Conservation (phyloP, 2,113 vertebrate species). For the Pterocles orientalis region DNA sequence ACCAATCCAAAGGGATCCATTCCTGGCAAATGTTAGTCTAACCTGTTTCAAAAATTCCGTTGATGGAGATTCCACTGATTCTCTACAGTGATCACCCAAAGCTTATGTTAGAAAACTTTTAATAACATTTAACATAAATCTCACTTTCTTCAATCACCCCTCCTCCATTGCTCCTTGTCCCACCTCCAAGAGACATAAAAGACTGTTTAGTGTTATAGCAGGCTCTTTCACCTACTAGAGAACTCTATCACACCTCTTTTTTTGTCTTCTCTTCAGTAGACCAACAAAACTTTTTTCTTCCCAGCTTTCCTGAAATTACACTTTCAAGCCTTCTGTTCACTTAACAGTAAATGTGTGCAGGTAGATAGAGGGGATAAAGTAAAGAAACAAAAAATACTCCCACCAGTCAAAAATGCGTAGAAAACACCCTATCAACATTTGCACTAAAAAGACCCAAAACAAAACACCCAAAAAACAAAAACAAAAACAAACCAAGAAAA, state of each 20-base stretch:
- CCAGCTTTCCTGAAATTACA: background rate
- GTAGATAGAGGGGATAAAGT: background rate
- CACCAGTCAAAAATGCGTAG: background rate
- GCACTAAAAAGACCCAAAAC: background rate
- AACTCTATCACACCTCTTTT: background rate
- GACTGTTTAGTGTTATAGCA: background rate
- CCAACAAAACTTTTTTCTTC: background rate
- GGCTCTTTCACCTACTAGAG: background rate
- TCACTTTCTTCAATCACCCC: background rate
- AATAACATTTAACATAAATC: background rate
- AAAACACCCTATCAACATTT: background rate
- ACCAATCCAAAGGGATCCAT: background rate
- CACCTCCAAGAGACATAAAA: background rate
- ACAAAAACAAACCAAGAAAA: too few relatives aligned
- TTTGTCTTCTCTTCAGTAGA: background rate
- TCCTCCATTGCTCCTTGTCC: background rate
- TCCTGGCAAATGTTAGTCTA: background rate
- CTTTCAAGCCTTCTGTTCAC: background rate
- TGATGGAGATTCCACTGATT: background rate
- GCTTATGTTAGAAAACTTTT: background rate
- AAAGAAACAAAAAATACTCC: background rate
- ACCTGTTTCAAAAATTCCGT: background rate
- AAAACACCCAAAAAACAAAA: background rate
- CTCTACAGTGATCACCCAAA: background rate
- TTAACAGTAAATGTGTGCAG: background rate